phyloP scores from a whole-genome alignment of 2,888 invertebrate genomes.

The Lumbricus terrestris region DNA sequence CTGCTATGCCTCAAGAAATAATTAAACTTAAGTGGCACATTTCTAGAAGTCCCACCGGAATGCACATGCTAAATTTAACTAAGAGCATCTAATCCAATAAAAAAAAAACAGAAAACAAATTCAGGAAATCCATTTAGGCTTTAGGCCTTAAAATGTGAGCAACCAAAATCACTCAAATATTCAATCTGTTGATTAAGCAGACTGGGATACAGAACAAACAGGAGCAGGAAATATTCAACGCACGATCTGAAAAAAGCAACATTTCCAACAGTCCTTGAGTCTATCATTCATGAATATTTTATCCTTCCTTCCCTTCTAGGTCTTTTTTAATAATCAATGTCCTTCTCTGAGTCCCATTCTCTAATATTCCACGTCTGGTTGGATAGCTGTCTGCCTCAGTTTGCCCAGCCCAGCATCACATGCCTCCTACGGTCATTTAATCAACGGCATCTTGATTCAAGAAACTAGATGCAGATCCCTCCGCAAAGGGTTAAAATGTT shows the following conservation, averaged over 20 bases:
- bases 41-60: not conserved
- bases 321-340: not conserved
- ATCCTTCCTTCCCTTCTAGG: not conserved
- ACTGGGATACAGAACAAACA: too few species aligned
- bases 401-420: not conserved
- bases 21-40: not conserved
- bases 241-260: not conserved
- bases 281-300: not conserved
- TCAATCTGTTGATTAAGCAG: not conserved
- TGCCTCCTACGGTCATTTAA: not conserved
- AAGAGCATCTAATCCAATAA: not conserved
- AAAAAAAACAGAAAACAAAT: not conserved
- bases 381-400: not conserved
- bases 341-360: not conserved
- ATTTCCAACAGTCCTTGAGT: not conserved
- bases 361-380: not conserved
- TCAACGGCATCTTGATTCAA: not conserved
- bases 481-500: not conserved
- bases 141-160: too few species aligned
- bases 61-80: not conserved
- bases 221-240: not conserved
- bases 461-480: not conserved
- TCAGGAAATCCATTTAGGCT: too few species aligned
- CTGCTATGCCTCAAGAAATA: not conserved
- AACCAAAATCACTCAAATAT: not conserved